Evolutionary conservation across 2,797 vertebrate species (phyloP).

Genomic region (Microctenopoma lineatum): DNA sequence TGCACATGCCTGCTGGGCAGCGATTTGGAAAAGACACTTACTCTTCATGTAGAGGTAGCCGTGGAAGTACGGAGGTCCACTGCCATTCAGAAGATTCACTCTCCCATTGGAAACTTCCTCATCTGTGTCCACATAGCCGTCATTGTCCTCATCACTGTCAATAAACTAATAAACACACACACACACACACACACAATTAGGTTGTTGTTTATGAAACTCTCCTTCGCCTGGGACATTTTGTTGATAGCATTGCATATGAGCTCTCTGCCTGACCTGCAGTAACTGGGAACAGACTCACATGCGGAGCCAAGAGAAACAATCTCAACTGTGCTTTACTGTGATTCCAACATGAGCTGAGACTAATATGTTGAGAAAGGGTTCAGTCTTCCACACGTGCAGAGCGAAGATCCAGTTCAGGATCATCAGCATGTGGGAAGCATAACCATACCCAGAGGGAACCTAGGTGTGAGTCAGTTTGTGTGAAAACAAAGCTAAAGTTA

Average conservation of each 20-base stretch:
- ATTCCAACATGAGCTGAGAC: slow-evolving; percentile 23
- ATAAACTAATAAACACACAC: slow-evolving; percentile 83
- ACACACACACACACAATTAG: too few species aligned
- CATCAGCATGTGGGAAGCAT: not conserved
- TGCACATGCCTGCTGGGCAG: slow-evolving; percentile 52
- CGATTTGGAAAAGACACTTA: slow-evolving; percentile 66
- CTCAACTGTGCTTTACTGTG: slow-evolving; percentile 36
- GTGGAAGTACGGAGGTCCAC: slow-evolving; percentile 92
- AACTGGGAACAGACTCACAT: slow-evolving; percentile 49
- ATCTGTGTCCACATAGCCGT: slow-evolving; percentile 93
- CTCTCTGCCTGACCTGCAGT: slow-evolving; percentile 46
- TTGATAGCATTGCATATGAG: slow-evolving; percentile 55
- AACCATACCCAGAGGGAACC: slow-evolving; percentile 17
- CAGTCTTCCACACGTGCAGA: slow-evolving; percentile 9
- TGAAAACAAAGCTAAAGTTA: slow-evolving; percentile 22
- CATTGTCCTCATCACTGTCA: slow-evolving; percentile 91
- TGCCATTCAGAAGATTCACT: slow-evolving; percentile 87
- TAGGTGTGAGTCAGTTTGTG: slow-evolving; percentile 10
- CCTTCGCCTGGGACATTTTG: slow-evolving; percentile 56
- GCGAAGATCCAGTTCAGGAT: slow-evolving; percentile 6
- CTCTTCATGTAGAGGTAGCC: slow-evolving; percentile 97
- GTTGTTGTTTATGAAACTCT: not conserved
- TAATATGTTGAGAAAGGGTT: slow-evolving; percentile 21
- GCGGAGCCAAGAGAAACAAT: slow-evolving; percentile 60
- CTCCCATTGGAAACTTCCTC: slow-evolving; percentile 91